Base-by-base conservation (phyloP, 37 sponge, comb jelly and placozoan genomes). In the Crambe crambe region DNA sequence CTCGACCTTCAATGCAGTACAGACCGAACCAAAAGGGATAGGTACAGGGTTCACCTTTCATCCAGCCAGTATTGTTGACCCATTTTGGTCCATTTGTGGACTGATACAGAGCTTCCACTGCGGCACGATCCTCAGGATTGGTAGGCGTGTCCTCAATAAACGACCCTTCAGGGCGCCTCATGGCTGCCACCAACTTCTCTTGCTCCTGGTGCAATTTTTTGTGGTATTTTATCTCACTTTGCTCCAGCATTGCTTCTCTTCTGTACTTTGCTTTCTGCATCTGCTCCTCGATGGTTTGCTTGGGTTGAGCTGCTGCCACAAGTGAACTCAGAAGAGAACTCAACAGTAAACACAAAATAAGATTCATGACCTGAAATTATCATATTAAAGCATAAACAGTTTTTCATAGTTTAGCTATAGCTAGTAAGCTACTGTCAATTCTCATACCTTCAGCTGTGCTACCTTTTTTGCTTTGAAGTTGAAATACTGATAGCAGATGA, bases 1-100 rank as follows among this genome's bases (percentile, higher is more conserved):
- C 87, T 27, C 83, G 63, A 20, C 87, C 87, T 32, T 80, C 69
- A 30, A 70, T 58, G 60, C 94, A 93, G 72, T 84, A 85, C 30
- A 93, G 44, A 17, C 94, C 94, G 37, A 60, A 73, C 94, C 94
- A 93, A 40, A 34, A 62, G 25, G 61, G 58, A 32, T 70, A 70
- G 2, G 57, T 63, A 58, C 94, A 93, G 17, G 94, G 90, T 25
- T 89, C 89, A 15, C 94, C 90, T 15, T 85, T 76, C 86, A 85
- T 70, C 94, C 94, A 93, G 62, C 81, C 77, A 0, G 79, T 89
- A 73, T 86, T 93, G 68, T 93, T 93, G 35, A 20, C 37, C 94
- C 94, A 93, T 22, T 66, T 66, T n/a, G 47, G 15, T 23, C 94
- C 94, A 38, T 68, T 58, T 0, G 94, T 93, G 35, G 83, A 72